These are phyloP conservation scores for Mactra quadrangularis DNA, from an alignment of 1,140 invertebrate genomes.

Conservation along the genomic window DNA sequence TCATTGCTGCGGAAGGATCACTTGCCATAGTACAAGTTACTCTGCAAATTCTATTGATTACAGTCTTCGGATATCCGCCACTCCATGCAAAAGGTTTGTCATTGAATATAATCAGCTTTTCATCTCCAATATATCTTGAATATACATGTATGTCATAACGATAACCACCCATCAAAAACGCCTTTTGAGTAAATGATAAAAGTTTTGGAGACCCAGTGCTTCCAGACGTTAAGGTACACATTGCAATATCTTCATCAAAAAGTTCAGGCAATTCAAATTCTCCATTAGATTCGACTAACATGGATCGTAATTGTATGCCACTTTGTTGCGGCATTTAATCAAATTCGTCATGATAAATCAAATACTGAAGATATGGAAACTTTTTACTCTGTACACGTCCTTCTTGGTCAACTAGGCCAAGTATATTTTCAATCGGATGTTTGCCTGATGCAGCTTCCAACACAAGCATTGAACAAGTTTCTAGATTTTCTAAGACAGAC, in stretches of 20 bases:
- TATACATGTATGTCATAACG: background rate
- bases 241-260: slow-evolving; percentile 12
- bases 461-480: background rate
- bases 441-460: background rate
- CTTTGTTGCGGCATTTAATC: too few species aligned
- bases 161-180: background rate
- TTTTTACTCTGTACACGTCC: slow-evolving; percentile 3
- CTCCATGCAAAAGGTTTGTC: slow-evolving; percentile 9
- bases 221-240: slow-evolving; percentile 27
- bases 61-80: background rate
- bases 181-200: background rate
- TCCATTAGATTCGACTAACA: background rate
- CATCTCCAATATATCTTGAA: background rate
- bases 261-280: slow-evolving; percentile 11
- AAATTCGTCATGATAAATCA: slow-evolving; percentile 2
- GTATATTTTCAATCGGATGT: background rate
- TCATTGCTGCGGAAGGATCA: too few species aligned
- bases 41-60: background rate
- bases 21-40: background rate
- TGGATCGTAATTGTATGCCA: background rate
- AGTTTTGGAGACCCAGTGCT: slow-evolving; percentile 32
- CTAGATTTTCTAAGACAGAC: slow-evolving; percentile 3
- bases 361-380: slow-evolving; percentile 21
- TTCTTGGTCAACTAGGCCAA: background rate
- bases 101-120: background rate